Conservation (phyloP, 2,113 vertebrate genomes). For the Sardina pilchardus region DNA sequence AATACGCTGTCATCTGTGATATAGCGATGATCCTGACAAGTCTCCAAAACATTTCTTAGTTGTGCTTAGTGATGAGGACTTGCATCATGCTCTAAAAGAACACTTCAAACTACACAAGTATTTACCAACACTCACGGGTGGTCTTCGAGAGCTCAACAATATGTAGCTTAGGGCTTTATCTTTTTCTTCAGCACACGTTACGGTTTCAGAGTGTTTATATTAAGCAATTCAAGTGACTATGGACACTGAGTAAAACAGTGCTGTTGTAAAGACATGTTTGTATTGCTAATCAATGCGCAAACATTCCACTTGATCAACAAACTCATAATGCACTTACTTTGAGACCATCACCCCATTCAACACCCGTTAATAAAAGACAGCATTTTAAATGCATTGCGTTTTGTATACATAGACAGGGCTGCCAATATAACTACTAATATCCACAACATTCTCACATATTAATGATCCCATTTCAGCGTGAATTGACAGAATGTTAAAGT, state of each 20-base stretch:
- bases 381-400: background rate
- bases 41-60: constrained; percentile 2
- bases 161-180: background rate
- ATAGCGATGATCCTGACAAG: background rate
- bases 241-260: background rate
- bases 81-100: background rate
- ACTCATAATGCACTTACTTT: constrained; percentile 29
- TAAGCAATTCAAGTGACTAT: background rate
- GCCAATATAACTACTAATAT: background rate
- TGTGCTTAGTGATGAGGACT: background rate
- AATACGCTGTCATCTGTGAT: background rate
- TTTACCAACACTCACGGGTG: constrained; percentile 10
- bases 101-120: background rate
- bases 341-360: constrained; percentile 15
- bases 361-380: background rate
- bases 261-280: constrained; percentile 46
- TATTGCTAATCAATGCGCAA: constrained; percentile 56
- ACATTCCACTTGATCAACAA: constrained; percentile 52
- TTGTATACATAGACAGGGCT: background rate
- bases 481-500: constrained; percentile 38
- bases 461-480: background rate
- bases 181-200: background rate
- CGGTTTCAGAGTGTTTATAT: constrained; percentile 7
- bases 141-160: constrained; percentile 1
- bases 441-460: background rate